Evolutionary conservation across 2,888 invertebrate genomes (phyloP).

Genomic region (Ditula angustiorana): DNA sequence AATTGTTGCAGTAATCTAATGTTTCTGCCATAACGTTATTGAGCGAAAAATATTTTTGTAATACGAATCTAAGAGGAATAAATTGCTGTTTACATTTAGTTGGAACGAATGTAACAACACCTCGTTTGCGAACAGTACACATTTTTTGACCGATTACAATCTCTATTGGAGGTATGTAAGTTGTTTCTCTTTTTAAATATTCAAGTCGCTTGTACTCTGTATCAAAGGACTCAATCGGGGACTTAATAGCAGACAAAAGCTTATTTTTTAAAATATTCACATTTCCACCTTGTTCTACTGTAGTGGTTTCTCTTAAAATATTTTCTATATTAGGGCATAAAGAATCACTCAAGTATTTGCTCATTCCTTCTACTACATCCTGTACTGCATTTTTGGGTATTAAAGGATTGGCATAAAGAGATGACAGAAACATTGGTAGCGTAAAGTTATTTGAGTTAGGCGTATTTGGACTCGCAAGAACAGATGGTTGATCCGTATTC

Average conservation of each 20-base stretch:
- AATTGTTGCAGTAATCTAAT: conserved; percentile 1
- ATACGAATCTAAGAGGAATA: too few relatives aligned
- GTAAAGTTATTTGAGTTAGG: background rate
- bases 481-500: too few relatives aligned
- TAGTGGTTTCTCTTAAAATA: too few relatives aligned
- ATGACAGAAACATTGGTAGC: too few relatives aligned
- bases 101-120: background rate
- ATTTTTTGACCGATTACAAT: conserved; percentile 13
- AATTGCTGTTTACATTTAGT: too few relatives aligned
- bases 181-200: conserved; percentile 2
- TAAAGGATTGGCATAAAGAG: too few relatives aligned
- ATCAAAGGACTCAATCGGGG: background rate
- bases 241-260: background rate
- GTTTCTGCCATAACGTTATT: conserved; percentile 10
- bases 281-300: background rate
- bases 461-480: background rate
- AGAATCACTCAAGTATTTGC: too few relatives aligned
- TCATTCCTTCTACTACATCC: too few relatives aligned
- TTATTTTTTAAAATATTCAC: background rate
- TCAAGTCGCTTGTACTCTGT: background rate
- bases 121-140: background rate
- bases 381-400: too few relatives aligned
- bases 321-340: too few relatives aligned
- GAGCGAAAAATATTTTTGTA: too few relatives aligned
- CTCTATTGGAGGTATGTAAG: background rate